A percentile compares a stretch with the other conserved stretches of the same genome.
Conservation (phyloP, 1,140 invertebrate genomes). For the Arctopsyche grandis region DNA sequence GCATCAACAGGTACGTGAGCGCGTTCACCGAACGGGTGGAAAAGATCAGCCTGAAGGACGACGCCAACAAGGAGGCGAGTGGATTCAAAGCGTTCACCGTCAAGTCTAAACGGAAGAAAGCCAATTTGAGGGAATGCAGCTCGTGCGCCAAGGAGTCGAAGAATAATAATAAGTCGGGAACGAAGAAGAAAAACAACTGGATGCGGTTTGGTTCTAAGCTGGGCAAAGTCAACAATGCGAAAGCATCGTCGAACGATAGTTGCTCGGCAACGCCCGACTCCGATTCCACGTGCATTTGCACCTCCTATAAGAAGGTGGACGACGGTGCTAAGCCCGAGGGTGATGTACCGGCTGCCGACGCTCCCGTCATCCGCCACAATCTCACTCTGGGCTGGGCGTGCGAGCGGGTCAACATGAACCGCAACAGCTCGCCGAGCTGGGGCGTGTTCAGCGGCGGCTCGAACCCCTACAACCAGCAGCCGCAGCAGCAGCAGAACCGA, state of each 20-base stretch:
- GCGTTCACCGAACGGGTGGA: slow-evolving; percentile 42
- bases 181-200: slow-evolving; percentile 46
- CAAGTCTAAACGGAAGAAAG: slow-evolving; percentile 9
- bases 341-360: background rate
- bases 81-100: background rate
- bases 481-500: background rate
- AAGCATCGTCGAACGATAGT: background rate
- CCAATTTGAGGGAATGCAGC: slow-evolving; percentile 20
- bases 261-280: slow-evolving; percentile 24
- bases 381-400: slow-evolving; percentile 29
- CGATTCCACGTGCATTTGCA: slow-evolving; percentile 61
- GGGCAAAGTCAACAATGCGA: slow-evolving; percentile 27
- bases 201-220: slow-evolving; percentile 39
- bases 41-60: slow-evolving; percentile 28
- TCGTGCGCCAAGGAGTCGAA: slow-evolving; percentile 24
- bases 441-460: background rate
- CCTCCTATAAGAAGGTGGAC: slow-evolving; percentile 56
- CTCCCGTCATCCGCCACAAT: background rate
- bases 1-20: slow-evolving; percentile 51
- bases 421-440: slow-evolving; percentile 3
- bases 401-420: slow-evolving; percentile 35
- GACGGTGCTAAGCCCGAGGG: slow-evolving; percentile 56
- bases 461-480: background rate
- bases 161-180: slow-evolving; percentile 20
- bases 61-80: background rate